Percentiles rank a stretch among this genome's conserved stretches.
phyloP scores from a whole-genome alignment of 2,797 vertebrate genomes.

The Coregonus sp. region DNA sequence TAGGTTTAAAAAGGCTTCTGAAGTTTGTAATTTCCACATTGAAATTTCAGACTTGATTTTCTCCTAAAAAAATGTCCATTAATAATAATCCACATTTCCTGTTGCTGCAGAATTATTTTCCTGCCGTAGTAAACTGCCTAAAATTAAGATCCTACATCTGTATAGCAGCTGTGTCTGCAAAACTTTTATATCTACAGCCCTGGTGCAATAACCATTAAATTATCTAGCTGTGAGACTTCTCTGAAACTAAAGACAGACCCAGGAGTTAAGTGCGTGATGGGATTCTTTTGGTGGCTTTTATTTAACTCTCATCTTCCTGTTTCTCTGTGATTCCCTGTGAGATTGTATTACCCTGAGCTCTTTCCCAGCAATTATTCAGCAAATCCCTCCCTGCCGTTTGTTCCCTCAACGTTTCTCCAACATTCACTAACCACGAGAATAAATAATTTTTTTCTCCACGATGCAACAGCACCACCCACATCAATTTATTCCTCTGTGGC shows the following conservation, averaged over 20 bases:
- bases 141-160: not conserved
- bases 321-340: slow-evolving; percentile 49
- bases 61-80: too few species aligned
- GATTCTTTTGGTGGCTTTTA: slow-evolving; percentile 22
- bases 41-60: too few species aligned
- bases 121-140: not conserved
- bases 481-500: slow-evolving; percentile 53
- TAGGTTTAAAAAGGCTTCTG: too few species aligned
- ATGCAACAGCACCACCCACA: slow-evolving; percentile 41
- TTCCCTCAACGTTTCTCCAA: slow-evolving; percentile 24
- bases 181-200: slow-evolving; percentile 10
- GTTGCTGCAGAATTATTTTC: slow-evolving; percentile 1
- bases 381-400: slow-evolving; percentile 28
- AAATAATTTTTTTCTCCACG: slow-evolving; percentile 1
- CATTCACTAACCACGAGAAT: slow-evolving; percentile 24
- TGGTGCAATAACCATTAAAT: slow-evolving; percentile 25
- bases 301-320: slow-evolving; percentile 10
- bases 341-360: slow-evolving; percentile 39
- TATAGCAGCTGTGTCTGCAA: not conserved
- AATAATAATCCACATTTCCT: too few species aligned
- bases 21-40: too few species aligned
- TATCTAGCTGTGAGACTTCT: not conserved
- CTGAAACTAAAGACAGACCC: slow-evolving; percentile 29
- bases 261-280: slow-evolving; percentile 2
- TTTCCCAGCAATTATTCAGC: slow-evolving; percentile 43